Percentiles rank a stretch among this genome's conserved stretches.
phyloP scores from a whole-genome alignment of 2,888 invertebrate genomes.

The Caenorhabditis sp. region DNA sequence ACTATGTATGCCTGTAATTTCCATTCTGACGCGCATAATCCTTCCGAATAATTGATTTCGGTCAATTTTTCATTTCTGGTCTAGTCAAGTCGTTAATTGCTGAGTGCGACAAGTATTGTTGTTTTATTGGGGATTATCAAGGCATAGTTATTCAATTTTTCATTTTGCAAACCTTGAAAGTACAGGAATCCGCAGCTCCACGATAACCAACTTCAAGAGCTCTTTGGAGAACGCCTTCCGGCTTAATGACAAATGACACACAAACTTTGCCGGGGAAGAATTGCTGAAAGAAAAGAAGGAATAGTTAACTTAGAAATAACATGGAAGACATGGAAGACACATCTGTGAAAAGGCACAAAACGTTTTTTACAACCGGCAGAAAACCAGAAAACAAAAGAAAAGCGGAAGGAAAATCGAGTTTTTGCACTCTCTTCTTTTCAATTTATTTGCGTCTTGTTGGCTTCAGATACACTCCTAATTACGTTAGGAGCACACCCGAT shows the following conservation, averaged over 20 bases:
- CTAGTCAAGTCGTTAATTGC: background rate
- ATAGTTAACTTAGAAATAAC: conserved; percentile 4
- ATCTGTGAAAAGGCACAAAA: conserved; percentile 42
- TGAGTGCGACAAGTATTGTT: too few species aligned
- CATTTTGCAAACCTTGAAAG: conserved; percentile 74
- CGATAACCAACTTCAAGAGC: conserved; percentile 93
- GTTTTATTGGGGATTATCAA: too few species aligned
- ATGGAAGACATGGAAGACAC: conserved; percentile 25
- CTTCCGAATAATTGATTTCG: conserved; percentile 18
- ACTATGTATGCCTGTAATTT: conserved; percentile 41
- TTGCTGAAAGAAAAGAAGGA: conserved; percentile 74
- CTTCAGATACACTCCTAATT: conserved; percentile 39
- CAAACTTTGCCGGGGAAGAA: conserved; percentile 79
- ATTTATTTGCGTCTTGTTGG: conserved; percentile 55
- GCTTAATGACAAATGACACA: conserved; percentile 86
- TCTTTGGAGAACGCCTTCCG: conserved; percentile 95
- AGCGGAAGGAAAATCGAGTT: conserved; percentile 25
- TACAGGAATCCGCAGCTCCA: conserved; percentile 76
- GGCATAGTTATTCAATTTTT: too few species aligned
- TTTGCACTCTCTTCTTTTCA: conserved; percentile 55
- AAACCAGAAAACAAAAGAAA: conserved; percentile 4
- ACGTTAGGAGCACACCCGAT: conserved; percentile 43
- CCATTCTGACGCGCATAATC: conserved; percentile 44
- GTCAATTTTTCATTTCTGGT: background rate
- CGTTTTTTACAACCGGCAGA: conserved; percentile 32